Percentiles rank a stretch among this genome's conserved stretches.
phyloP scores from a whole-genome alignment of 2,113 vertebrate species.

The Brachyistius frenatus region DNA sequence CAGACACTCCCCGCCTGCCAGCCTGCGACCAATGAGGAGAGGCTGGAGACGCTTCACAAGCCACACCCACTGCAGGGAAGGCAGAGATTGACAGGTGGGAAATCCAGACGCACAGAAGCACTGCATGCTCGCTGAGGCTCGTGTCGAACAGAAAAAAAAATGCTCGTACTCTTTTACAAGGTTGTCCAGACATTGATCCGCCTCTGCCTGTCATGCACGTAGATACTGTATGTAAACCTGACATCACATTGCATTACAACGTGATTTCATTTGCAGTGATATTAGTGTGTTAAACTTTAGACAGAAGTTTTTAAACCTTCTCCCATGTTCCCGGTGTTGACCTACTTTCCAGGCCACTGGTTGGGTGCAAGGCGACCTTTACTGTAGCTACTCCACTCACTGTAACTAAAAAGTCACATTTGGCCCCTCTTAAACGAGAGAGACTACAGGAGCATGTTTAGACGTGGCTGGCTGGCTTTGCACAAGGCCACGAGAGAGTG shows the following conservation, averaged over 20 bases:
- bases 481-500: slow-evolving; percentile 13
- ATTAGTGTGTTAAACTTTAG: not conserved
- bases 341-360: slow-evolving; percentile 30
- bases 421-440: not conserved
- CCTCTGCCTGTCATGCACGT: not conserved
- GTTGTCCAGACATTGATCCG: not conserved
- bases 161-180: not conserved
- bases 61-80: slow-evolving; percentile 76
- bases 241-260: not conserved
- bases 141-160: slow-evolving; percentile 6
- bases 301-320: not conserved
- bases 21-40: slow-evolving; percentile 48
- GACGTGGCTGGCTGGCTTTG: slow-evolving; percentile 18
- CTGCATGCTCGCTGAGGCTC: slow-evolving; percentile 13
- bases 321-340: slow-evolving; percentile 5
- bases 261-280: not conserved
- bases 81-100: slow-evolving; percentile 71
- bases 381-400: not conserved
- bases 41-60: slow-evolving; percentile 35
- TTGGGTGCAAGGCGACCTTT: slow-evolving; percentile 12
- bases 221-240: not conserved
- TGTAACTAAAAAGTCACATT: not conserved
- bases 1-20: slow-evolving; percentile 40
- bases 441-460: not conserved
- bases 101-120: slow-evolving; percentile 50